phyloP scores from a whole-genome alignment of 2,888 invertebrate genomes.

The Dioctria linearis region DNA sequence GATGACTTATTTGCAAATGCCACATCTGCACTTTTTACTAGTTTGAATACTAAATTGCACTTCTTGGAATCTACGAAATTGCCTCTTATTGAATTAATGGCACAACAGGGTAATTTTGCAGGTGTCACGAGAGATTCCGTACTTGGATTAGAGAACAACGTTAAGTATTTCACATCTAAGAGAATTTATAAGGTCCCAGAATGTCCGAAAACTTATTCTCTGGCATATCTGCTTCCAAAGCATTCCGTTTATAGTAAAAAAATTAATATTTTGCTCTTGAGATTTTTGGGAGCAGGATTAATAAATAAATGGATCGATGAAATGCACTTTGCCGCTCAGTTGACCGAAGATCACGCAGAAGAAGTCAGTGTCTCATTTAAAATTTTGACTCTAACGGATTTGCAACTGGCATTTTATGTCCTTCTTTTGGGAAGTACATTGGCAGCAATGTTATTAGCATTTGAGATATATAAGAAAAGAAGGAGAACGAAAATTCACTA shows the following conservation, averaged over 20 bases:
- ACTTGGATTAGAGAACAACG: slow-evolving; percentile 65
- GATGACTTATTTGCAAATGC: slow-evolving; percentile 69
- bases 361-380: slow-evolving; percentile 62
- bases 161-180: slow-evolving; percentile 65
- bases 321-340: slow-evolving; percentile 55
- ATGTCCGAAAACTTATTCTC: slow-evolving; percentile 69
- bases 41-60: slow-evolving; percentile 65
- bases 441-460: neutral
- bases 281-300: slow-evolving; percentile 66
- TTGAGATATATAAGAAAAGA: neutral
- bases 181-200: slow-evolving; percentile 68
- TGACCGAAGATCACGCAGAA: slow-evolving; percentile 10
- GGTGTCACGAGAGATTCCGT: slow-evolving; percentile 66
- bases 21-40: slow-evolving; percentile 65
- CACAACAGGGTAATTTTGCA: slow-evolving; percentile 63
- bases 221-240: slow-evolving; percentile 66
- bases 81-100: slow-evolving; percentile 60
- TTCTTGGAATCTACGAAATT: slow-evolving; percentile 62
- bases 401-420: slow-evolving; percentile 69
- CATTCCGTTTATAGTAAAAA: slow-evolving; percentile 66
- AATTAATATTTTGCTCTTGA: slow-evolving; percentile 65
- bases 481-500: no score
- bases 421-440: slow-evolving; percentile 63
- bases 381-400: slow-evolving; percentile 66
- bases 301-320: slow-evolving; percentile 67